Conservation (phyloP, 2,797 vertebrate genomes). For the Diceros bicornis region DNA sequence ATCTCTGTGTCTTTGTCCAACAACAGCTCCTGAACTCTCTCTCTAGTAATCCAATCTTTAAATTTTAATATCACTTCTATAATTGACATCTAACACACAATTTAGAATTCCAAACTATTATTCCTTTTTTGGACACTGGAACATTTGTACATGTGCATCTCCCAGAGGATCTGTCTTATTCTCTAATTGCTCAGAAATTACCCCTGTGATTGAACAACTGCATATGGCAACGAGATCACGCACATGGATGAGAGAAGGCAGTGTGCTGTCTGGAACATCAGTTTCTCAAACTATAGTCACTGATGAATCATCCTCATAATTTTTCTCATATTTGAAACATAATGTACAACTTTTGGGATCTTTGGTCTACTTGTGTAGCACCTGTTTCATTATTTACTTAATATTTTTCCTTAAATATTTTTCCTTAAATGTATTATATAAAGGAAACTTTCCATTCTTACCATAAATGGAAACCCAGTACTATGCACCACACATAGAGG, state of each 20-base stretch:
- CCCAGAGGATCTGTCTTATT: neutral
- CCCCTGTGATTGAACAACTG: neutral
- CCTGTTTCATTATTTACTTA: neutral
- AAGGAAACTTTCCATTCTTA: neutral
- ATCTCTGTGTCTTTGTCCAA: neutral
- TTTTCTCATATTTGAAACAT: neutral
- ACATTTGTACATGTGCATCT: neutral
- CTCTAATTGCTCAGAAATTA: neutral
- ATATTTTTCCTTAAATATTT: neutral
- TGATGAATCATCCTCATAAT: neutral
- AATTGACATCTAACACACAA: neutral
- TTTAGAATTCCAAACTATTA: neutral
- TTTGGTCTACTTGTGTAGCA: neutral
- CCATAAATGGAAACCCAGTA: neutral
- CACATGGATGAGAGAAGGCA: neutral
- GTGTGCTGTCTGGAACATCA: neutral
- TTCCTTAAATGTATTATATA: neutral
- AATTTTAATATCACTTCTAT: conserved; percentile 3
- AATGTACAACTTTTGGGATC: neutral
- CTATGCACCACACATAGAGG: neutral
- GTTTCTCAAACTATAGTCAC: neutral
- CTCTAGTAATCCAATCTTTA: neutral
- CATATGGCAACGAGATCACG: neutral
- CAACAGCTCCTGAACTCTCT: neutral
- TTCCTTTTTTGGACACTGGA: neutral